Evolutionary conservation across 2,113 vertebrate species (phyloP), one percentile per base, ranked within the genome.

Genomic region (Nipponia nippon): DNA sequence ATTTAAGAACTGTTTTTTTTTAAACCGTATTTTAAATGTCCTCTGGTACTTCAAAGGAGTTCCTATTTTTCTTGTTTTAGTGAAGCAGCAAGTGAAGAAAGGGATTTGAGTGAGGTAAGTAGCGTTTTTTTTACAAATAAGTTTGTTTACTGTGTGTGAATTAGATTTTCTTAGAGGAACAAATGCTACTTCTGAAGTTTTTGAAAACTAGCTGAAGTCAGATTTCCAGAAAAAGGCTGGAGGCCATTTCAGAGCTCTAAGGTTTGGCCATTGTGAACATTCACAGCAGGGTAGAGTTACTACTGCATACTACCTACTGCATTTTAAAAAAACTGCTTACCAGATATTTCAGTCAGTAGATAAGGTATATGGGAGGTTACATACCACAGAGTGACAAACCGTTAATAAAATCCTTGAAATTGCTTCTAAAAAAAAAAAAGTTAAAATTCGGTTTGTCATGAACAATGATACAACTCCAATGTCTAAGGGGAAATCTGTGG

Each of bases 21-120:
- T 61, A 7, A 88, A 62, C 19, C 38, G 2, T 76, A 21, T 67
- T 90, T 73, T 81, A n/a, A 36, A 26, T 73, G 7, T 52, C 9
- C 18, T 84, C 26, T 76, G 30, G 22, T 42, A 32, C 30, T 81
- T 86, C 9, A 27, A 72, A 84, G 15, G 77, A 69, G 17, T 90
- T 79, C 90, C 2, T 95, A 23, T 53, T 93, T 94, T 89, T 95
- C 71, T 96, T 93, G 63, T 97, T 97, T 30, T 94, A 98, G 98
- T 94, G 97, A 97, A 69, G 73, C 95, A 89, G 63, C n/a, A 83
- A 49, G 86, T 95, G 85, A 97, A 95, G 90, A 94, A 83, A 72
- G 61, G 55, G 94, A 97, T 89, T 97, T 96, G 63, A 96, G 97
- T 94, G 96, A 98, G 93, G 98, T 98, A 91, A 98, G 98, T 97